These are phyloP conservation scores for Otocyon megalotis DNA, from an alignment of 2,113 vertebrate species.

Conservation along the genomic window DNA sequence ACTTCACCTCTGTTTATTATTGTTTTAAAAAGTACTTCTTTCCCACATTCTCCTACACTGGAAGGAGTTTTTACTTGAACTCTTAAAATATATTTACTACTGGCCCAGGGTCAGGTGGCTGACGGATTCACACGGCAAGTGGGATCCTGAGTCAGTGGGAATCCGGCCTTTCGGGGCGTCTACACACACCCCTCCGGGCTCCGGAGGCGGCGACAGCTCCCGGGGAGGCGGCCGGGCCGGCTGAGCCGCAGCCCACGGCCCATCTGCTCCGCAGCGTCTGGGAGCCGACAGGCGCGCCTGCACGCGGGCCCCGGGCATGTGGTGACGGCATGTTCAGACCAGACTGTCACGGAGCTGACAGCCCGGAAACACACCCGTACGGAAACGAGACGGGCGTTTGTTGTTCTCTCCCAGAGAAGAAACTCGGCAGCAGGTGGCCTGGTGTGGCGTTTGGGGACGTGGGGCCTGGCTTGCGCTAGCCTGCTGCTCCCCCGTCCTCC, in stretches of 20 bases:
- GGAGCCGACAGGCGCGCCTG: neutral
- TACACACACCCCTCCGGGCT: neutral
- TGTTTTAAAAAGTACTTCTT: neutral
- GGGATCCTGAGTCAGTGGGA: neutral
- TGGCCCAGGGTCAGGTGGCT: neutral
- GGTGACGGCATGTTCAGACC: fast-evolving
- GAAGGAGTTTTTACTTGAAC: neutral
- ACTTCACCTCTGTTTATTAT: neutral
- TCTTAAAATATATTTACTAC: neutral
- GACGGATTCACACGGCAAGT: neutral
- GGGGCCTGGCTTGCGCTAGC: fast-evolving
- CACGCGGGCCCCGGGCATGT: fast-evolving
- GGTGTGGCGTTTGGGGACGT: fast-evolving
- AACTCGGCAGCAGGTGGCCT: fast-evolving
- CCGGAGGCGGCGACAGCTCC: fast-evolving
- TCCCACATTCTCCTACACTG: neutral
- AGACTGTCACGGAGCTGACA: fast-evolving
- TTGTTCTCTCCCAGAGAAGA: fast-evolving
- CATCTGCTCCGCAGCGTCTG: neutral
- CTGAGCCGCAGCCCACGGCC: neutral
- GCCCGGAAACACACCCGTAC: neutral
- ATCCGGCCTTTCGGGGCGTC: fast-evolving
- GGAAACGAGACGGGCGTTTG: neutral
- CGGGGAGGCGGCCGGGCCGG: neutral
- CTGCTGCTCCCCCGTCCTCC: fast-evolving